These are phyloP conservation scores for Phalacrocorax aristotelis DNA, from an alignment of 2,113 vertebrate genomes.

Conservation along the genomic window DNA sequence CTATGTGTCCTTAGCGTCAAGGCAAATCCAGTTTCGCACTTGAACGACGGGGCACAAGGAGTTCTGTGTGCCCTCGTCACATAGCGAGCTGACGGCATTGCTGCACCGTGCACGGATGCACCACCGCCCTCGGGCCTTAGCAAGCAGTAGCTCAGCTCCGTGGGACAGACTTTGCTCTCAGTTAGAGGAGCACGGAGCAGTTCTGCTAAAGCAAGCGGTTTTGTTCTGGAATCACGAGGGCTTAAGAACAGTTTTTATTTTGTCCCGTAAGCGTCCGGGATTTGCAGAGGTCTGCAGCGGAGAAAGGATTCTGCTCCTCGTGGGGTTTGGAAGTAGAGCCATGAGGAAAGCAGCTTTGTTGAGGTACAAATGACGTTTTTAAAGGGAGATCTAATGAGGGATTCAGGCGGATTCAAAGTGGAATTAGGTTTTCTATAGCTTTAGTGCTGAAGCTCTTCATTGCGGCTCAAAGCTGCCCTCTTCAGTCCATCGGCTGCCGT, in stretches of 20 bases:
- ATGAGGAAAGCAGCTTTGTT: neutral
- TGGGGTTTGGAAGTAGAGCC: neutral
- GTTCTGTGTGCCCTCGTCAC: neutral
- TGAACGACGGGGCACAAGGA: accelerated
- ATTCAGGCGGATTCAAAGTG: neutral
- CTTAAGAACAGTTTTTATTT: neutral
- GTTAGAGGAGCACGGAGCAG: neutral
- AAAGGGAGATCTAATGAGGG: neutral
- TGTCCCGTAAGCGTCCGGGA: accelerated
- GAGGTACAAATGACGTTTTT: neutral
- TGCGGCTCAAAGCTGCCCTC: conserved; percentile 64
- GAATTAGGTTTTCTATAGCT: neutral
- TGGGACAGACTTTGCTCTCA: neutral
- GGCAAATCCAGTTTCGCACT: too few species aligned
- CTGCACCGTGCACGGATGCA: accelerated
- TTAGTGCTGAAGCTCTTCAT: neutral
- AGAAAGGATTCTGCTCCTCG: neutral
- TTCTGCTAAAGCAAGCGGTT: neutral
- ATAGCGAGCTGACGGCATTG: accelerated
- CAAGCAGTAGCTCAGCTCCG: accelerated
- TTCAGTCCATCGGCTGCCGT: neutral
- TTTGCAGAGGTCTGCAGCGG: neutral
- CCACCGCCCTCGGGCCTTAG: accelerated
- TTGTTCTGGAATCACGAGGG: neutral
- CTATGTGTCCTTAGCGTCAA: accelerated